Evolutionary conservation across 1,140 invertebrate genomes (phyloP).

Genomic region (Agrilus planipennis): DNA sequence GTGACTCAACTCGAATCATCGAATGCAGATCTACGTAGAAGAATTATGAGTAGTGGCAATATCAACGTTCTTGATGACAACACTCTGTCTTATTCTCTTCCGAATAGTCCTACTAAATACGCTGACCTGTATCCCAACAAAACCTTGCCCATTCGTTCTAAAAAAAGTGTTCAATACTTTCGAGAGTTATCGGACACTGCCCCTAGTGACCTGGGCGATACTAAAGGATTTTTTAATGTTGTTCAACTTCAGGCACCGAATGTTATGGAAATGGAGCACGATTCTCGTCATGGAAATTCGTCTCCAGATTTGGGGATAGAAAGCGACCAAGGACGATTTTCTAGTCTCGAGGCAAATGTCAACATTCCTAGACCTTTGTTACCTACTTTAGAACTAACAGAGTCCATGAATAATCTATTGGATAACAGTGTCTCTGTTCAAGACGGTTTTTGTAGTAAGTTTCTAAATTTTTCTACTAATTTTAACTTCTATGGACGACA

Average conservation of each 20-base stretch:
- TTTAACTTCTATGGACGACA: too few relatives aligned
- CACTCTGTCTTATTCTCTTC: slow-evolving; percentile 7
- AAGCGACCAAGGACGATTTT: slow-evolving; percentile 48
- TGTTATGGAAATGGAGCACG: not conserved
- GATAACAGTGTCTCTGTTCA: slow-evolving; percentile 10
- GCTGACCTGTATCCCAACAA: slow-evolving; percentile 10
- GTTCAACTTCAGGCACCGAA: not conserved
- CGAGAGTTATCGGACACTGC: slow-evolving; percentile 27
- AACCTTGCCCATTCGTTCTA: slow-evolving; percentile 1
- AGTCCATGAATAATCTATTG: slow-evolving; percentile 42
- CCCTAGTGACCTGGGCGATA: slow-evolving; percentile 31
- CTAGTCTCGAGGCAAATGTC: slow-evolving; percentile 41
- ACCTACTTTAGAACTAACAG: slow-evolving; percentile 40
- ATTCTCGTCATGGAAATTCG: slow-evolving; percentile 36
- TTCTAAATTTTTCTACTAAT: not conserved
- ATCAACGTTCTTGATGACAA: slow-evolving; percentile 26
- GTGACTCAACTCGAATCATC: slow-evolving; percentile 35
- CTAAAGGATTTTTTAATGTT: not conserved
- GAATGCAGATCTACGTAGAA: slow-evolving; percentile 35
- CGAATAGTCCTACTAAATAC: slow-evolving; percentile 9
- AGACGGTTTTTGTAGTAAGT: slow-evolving; percentile 14
- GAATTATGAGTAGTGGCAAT: slow-evolving; percentile 22
- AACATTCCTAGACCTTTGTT: slow-evolving; percentile 34
- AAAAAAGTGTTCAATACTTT: slow-evolving; percentile 26
- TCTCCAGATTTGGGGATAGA: slow-evolving; percentile 63